Evolutionary conservation across 2,888 invertebrate genomes (phyloP).

Genomic region (Drosophila prostipennis): DNA sequence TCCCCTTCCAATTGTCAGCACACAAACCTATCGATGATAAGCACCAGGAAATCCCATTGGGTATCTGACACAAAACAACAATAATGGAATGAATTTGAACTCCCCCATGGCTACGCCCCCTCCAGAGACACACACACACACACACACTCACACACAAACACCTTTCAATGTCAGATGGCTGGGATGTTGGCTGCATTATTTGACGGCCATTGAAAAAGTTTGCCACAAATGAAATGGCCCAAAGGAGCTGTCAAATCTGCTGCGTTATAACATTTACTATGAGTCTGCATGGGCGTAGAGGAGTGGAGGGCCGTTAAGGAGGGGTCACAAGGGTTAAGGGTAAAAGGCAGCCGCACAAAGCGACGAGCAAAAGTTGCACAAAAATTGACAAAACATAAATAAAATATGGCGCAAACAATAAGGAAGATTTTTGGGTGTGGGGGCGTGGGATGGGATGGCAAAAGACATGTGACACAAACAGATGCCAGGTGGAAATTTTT

Average conservation of each 20-base stretch:
- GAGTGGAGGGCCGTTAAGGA: no score
- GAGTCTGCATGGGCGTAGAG: not conserved
- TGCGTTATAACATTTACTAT: conserved; percentile 67
- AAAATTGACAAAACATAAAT: conserved; percentile 79
- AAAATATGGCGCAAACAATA: conserved; percentile 70
- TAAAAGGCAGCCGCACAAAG: conserved; percentile 39
- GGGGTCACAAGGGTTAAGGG: conserved; percentile 26
- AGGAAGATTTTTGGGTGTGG: conserved; percentile 24
- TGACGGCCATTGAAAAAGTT: conserved; percentile 45
- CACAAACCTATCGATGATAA: conserved; percentile 29
- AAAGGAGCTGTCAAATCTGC: conserved; percentile 69
- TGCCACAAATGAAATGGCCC: conserved; percentile 59
- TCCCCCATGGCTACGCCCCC: conserved; percentile 6
- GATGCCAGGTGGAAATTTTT: conserved; percentile 55
- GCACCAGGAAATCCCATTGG: conserved; percentile 33
- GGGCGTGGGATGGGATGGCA: not conserved
- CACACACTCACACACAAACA: conserved; percentile 7
- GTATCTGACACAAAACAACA: conserved; percentile 29
- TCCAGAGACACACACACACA: not conserved
- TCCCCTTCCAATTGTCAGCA: conserved; percentile 6
- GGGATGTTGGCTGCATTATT: conserved; percentile 31
- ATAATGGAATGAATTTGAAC: conserved; percentile 31
- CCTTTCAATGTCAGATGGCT: conserved; percentile 29
- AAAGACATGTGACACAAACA: conserved; percentile 55
- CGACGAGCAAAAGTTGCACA: conserved; percentile 61